Evolutionary conservation across 1,140 invertebrate genomes (phyloP).

Genomic region (Drosophila varians): DNA sequence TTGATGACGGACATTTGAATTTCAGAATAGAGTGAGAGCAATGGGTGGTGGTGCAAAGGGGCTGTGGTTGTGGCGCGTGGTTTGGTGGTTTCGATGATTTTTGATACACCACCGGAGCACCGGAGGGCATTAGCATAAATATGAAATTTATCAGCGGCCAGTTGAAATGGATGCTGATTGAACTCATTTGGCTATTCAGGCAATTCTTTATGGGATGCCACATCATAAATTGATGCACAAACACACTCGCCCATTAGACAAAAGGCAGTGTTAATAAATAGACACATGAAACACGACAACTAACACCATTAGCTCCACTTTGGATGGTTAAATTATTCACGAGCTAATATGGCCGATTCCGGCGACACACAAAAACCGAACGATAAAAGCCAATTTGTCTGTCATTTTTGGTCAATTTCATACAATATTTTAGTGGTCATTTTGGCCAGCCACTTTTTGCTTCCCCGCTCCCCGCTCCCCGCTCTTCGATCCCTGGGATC

Average conservation of each 20-base stretch:
- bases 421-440: conserved; percentile 78
- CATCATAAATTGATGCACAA: conserved; percentile 55
- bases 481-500: neutral
- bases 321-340: conserved; percentile 82
- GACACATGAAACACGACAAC: conserved; percentile 79
- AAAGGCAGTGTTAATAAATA: conserved; percentile 80
- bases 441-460: conserved; percentile 62
- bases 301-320: conserved; percentile 82
- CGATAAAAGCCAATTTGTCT: conserved; percentile 82
- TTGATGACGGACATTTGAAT: conserved; percentile 56
- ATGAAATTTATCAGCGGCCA: conserved; percentile 76
- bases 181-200: conserved; percentile 77
- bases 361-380: conserved; percentile 50
- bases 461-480: neutral
- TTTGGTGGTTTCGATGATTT: conserved; percentile 51
- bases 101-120: conserved; percentile 30
- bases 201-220: conserved; percentile 69
- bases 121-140: conserved; percentile 73
- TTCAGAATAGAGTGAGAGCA: conserved; percentile 37
- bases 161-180: conserved; percentile 76
- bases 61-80: conserved; percentile 33
- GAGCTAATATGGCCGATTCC: conserved; percentile 62
- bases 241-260: conserved; percentile 46
- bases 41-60: conserved; percentile 58
- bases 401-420: conserved; percentile 81